Evolutionary conservation across 1,140 invertebrate genomes (phyloP), one percentile per base, ranked within the genome.

Genomic region (Drosophila albomicans): DNA sequence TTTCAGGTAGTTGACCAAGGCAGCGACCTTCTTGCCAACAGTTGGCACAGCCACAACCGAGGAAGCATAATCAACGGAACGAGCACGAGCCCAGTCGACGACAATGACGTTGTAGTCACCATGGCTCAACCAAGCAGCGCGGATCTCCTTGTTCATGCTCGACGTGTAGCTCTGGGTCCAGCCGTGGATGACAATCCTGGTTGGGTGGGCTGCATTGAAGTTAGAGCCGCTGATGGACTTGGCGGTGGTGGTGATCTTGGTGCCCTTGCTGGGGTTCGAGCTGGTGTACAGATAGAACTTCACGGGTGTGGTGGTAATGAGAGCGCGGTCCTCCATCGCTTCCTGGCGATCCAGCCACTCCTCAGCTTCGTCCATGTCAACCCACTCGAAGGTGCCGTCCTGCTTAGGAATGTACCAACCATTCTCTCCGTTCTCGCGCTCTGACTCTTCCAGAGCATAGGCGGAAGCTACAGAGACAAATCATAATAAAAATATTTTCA

Each of bases 21-120:
- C 15, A 20, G 88, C 86, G 1, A 94, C 89, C 48, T 91, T 75
- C 51, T 78, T 79, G 51, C 91, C 92, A 28, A 93, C 84, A 11
- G 58, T 64, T 11, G 59, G n/a, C 0, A 93, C 92, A 65, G 88
- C 78, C 49, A 76, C 28, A 1, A 82, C 78, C 0, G 94, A 93
- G 28, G 93, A 92, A 7, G 93, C 77, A 20, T 94, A 94, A 46
- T 94, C 94, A 3, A 93, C 84, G 43, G 93, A 93, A 10, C 82
- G 76, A 43, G 89, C 91, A 3, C 92, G 81, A 6, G 92, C 93
- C 96, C 96, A 96, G 72, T 96, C 95, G 0, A 96, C 93, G 20
- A 94, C 91, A 67, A 96, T 94, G 16, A 94, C 94, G 58, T 92
- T 92, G 61, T 66, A 91, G 69, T 95, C 93, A 2, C 91, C 93